Conservation (phyloP, 2,888 invertebrate genomes). For the Leptinotarsa tumamoca region DNA sequence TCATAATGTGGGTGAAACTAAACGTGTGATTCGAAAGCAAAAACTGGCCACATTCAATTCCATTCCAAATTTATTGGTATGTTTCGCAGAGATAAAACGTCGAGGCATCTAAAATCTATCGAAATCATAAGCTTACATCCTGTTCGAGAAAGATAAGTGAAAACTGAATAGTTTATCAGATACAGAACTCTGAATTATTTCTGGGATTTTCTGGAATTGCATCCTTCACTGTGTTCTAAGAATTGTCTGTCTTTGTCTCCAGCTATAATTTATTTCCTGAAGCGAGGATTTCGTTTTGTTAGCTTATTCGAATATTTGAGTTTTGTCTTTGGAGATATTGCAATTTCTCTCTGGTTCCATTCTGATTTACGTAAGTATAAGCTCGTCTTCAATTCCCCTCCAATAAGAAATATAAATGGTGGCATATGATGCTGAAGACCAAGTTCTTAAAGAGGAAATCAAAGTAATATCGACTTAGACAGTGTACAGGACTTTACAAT, state of each 20-base stretch:
- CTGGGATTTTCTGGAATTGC: conserved; percentile 39
- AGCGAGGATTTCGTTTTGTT: neutral
- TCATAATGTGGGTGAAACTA: too few relatives aligned
- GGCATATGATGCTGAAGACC: too few relatives aligned
- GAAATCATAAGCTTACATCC: conserved; percentile 31
- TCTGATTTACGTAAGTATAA: neutral
- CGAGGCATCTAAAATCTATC: conserved; percentile 12
- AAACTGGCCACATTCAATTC: too few relatives aligned
- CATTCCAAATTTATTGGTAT: too few relatives aligned
- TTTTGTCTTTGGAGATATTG: conserved; percentile 3
- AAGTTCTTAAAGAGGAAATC: too few relatives aligned
- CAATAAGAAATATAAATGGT: too few relatives aligned
- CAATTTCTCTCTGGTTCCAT: neutral
- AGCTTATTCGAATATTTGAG: neutral
- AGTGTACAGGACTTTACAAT: too few relatives aligned
- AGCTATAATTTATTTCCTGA: conserved; percentile 11
- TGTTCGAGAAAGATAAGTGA: conserved; percentile 41
- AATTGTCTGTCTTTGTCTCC: conserved; percentile 32
- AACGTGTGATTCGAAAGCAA: too few relatives aligned
- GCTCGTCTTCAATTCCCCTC: neutral
- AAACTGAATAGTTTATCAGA: conserved; percentile 48
- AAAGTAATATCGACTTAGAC: too few relatives aligned
- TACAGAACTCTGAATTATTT: conserved; percentile 46
- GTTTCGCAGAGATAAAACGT: neutral
- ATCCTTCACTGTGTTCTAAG: conserved; percentile 22